A percentile compares a stretch with the other conserved stretches of the same genome.
phyloP scores from a whole-genome alignment of 1,140 invertebrate genomes.

The Bombus affinis region DNA sequence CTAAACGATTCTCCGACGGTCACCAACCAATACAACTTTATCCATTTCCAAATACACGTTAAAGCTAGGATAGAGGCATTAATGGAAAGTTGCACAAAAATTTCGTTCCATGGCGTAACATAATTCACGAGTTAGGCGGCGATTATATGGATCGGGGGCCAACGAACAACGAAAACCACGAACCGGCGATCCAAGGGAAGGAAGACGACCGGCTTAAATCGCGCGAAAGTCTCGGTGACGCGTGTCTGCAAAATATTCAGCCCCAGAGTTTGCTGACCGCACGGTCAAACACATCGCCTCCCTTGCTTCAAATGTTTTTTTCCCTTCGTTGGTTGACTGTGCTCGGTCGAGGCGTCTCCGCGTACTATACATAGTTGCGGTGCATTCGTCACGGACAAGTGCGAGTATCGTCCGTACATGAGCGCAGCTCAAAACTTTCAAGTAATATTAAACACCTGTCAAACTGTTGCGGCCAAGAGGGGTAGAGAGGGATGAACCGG shows the following conservation, averaged over 20 bases:
- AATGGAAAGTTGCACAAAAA: neutral
- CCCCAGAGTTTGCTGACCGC: neutral
- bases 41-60: neutral
- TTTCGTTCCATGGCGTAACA: neutral
- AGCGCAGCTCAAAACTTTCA: conserved; percentile 57
- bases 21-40: neutral
- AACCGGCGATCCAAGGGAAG: neutral
- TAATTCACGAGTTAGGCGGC: conserved; percentile 26
- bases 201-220: conserved; percentile 4
- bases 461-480: conserved; percentile 54
- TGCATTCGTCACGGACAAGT: conserved; percentile 13
- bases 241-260: conserved; percentile 29
- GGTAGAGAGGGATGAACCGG: neutral
- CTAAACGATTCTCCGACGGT: too few relatives aligned
- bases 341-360: neutral
- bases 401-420: conserved; percentile 5
- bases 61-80: neutral
- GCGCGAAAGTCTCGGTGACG: conserved; percentile 25
- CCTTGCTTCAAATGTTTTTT: neutral
- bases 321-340: neutral
- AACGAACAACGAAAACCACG: neutral
- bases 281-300: neutral
- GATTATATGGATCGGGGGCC: neutral
- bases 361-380: neutral
- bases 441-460: conserved; percentile 75